phyloP scores from a whole-genome alignment of 2,797 vertebrate species.

The Acanthiza pusilla region DNA sequence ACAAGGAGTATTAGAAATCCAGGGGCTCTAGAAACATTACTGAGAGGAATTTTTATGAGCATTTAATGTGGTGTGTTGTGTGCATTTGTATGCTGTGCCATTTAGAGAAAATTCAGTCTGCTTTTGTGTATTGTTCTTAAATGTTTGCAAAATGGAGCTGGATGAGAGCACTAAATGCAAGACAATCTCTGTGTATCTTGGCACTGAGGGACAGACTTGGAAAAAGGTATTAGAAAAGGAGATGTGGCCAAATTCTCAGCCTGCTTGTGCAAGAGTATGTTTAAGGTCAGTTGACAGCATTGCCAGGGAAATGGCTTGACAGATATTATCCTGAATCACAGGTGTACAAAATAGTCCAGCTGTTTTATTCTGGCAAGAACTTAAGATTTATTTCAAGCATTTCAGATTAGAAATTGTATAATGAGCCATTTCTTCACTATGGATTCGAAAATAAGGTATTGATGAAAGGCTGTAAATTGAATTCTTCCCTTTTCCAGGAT shows the following conservation, averaged over 20 bases:
- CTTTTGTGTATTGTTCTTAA: neutral
- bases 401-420: neutral
- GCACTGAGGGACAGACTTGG: neutral
- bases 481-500: neutral
- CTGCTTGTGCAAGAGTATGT: neutral
- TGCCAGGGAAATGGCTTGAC: neutral
- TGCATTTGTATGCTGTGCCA: neutral
- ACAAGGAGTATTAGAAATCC: neutral
- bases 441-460: neutral
- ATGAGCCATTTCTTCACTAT: neutral
- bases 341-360: neutral
- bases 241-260: neutral
- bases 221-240: neutral
- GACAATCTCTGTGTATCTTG: neutral
- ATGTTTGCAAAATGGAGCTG: neutral
- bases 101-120: neutral
- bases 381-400: neutral
- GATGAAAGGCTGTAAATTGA: neutral
- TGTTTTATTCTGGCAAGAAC: neutral
- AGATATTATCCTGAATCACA: neutral
- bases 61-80: neutral
- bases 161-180: neutral
- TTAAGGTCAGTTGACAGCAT: neutral
- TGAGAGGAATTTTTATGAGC: neutral
- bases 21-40: neutral